phyloP scores from a whole-genome alignment of 2,113 vertebrate genomes.

The Lepus americanus region DNA sequence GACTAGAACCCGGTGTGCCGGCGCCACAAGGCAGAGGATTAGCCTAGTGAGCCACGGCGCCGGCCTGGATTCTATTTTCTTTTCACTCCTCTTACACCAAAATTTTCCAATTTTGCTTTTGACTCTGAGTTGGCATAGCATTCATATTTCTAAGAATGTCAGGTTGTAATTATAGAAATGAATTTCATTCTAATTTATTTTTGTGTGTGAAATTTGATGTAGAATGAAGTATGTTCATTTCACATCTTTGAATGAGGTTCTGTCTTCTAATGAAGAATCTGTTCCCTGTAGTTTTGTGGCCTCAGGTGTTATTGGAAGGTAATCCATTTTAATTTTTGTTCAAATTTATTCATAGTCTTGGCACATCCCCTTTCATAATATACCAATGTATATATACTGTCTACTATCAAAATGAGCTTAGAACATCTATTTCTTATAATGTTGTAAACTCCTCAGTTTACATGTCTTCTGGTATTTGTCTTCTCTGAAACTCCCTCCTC shows the following conservation, averaged over 20 bases:
- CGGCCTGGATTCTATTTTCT: not conserved
- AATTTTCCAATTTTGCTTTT: slow-evolving; percentile 36
- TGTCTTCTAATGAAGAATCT: not conserved
- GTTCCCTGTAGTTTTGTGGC: not conserved
- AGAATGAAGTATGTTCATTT: not conserved
- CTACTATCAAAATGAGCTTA: not conserved
- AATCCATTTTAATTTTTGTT: slow-evolving; percentile 52
- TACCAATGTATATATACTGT: not conserved
- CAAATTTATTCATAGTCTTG: not conserved
- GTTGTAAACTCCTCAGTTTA: not conserved
- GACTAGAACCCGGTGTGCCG: no score
- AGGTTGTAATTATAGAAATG: not conserved
- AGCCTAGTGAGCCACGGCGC: no score
- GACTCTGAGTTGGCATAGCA: not conserved
- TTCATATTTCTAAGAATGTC: slow-evolving; percentile 35
- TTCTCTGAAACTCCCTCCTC: not conserved
- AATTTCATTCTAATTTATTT: slow-evolving; percentile 49
- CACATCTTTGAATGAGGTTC: not conserved
- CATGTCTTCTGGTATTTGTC: not conserved
- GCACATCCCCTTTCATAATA: not conserved
- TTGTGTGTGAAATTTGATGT: not conserved
- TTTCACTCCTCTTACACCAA: not conserved
- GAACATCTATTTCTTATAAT: not conserved
- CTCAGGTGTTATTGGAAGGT: not conserved
- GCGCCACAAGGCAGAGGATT: no score